Conservation (phyloP, 2,888 invertebrate genomes). For the Latheticus oryzae region DNA sequence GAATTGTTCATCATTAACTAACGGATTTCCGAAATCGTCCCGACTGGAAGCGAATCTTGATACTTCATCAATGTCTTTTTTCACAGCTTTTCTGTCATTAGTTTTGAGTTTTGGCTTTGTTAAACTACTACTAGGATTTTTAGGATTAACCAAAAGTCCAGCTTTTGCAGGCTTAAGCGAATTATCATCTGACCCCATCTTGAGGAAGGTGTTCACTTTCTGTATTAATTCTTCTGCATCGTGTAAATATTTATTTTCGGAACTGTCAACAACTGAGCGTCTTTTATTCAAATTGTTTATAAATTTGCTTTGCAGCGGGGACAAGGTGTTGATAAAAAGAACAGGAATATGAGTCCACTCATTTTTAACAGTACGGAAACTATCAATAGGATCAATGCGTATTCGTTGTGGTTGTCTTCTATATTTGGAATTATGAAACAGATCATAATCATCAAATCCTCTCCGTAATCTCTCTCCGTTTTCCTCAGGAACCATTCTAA, state of each 20-base stretch:
- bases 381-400: background rate
- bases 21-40: too few relatives aligned
- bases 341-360: slow-evolving; percentile 13
- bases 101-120: background rate
- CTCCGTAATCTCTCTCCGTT: background rate
- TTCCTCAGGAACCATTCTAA: slow-evolving; percentile 8
- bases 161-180: slow-evolving; percentile 5
- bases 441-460: slow-evolving; percentile 6
- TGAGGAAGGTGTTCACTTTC: slow-evolving; percentile 13
- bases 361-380: background rate
- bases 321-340: slow-evolving; percentile 20
- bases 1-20: too few relatives aligned
- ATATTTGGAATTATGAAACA: slow-evolving; percentile 10
- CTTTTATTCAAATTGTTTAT: slow-evolving; percentile 1
- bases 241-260: slow-evolving; percentile 17
- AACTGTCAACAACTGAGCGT: background rate
- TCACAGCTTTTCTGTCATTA: background rate
- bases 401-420: slow-evolving; percentile 1
- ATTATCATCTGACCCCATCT: slow-evolving; percentile 6
- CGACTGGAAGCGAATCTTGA: too few relatives aligned
- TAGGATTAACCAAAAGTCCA: slow-evolving; percentile 19
- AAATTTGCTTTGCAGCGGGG: background rate
- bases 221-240: slow-evolving; percentile 21
- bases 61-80: slow-evolving; percentile 3
- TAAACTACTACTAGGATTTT: slow-evolving; percentile 2